phyloP scores from a whole-genome alignment of 2,888 invertebrate genomes.

The Yponomeuta evonymella region DNA sequence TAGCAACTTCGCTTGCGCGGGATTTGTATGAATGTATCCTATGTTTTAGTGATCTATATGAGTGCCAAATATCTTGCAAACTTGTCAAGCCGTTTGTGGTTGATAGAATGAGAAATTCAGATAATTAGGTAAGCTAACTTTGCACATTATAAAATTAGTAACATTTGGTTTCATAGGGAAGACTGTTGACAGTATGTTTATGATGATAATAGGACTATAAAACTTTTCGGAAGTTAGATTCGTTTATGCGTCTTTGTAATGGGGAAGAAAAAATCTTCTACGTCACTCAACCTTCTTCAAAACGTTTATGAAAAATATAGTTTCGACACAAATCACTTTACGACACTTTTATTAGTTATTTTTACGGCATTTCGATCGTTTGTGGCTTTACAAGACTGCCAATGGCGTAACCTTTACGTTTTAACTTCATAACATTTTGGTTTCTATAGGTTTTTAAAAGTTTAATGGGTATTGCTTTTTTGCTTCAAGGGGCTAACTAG shows the following conservation, averaged over 20 bases:
- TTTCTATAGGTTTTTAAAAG: not conserved
- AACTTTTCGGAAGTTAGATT: not conserved
- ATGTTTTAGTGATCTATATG: no score
- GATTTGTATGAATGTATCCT: no score
- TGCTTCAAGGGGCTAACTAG: no score
- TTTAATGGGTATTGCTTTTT: not conserved
- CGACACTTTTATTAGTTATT: not conserved
- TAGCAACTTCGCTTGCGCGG: no score
- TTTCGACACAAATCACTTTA: not conserved
- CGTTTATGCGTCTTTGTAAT: not conserved
- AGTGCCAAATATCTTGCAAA: no score
- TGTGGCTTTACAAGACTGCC: not conserved
- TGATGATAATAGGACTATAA: no score
- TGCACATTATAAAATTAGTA: no score
- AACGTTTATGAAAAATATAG: not conserved
- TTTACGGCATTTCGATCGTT: not conserved
- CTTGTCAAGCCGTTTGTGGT: no score
- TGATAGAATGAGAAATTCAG: no score
- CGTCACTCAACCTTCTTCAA: not conserved
- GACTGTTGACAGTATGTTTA: no score
- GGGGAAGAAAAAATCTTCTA: not conserved
- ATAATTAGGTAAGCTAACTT: no score
- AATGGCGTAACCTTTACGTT: not conserved
- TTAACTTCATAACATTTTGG: not conserved
- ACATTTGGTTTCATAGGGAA: no score